phyloP scores from a whole-genome alignment of 2,888 invertebrate species.

The Leucophora obtusa region DNA sequence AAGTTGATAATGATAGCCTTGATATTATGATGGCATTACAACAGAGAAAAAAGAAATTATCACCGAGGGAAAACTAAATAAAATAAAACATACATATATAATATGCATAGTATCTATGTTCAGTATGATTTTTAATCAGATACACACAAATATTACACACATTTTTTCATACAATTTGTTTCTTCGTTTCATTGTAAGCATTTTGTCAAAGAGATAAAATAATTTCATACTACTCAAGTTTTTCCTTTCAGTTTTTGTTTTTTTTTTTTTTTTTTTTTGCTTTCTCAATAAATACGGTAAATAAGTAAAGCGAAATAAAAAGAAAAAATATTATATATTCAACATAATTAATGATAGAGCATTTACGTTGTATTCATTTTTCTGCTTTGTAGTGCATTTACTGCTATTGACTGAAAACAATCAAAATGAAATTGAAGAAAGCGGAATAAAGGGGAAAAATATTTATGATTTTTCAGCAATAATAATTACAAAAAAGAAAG shows the following conservation, averaged over 20 bases:
- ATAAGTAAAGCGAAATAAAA: conserved; percentile 18
- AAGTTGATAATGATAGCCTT: conserved; percentile 23
- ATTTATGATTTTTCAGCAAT: conserved; percentile 28
- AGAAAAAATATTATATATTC: conserved; percentile 11
- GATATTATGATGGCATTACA: conserved; percentile 29
- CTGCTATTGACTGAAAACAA: conserved; percentile 34
- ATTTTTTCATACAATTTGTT: conserved; percentile 6
- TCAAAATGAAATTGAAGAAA: not conserved
- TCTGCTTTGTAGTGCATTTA: conserved; percentile 3
- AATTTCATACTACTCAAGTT: conserved; percentile 24
- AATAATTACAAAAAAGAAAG: conserved; percentile 23
- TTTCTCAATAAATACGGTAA: conserved; percentile 1
- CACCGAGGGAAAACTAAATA: conserved; percentile 32
- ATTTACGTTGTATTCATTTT: conserved; percentile 28
- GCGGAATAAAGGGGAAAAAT: not conserved
- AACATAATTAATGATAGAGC: conserved; percentile 45
- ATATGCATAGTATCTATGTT: not conserved
- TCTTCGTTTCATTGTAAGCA: not conserved
- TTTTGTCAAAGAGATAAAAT: conserved; percentile 24
- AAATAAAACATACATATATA: conserved; percentile 3
- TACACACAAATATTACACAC: not conserved
- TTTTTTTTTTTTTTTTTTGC: not conserved
- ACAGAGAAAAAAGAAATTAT: conserved; percentile 29
- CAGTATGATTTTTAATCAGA: not conserved
- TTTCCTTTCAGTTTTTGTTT: conserved; percentile 5